These are phyloP conservation scores for Cryptotermes secundus DNA, from an alignment of 1,140 invertebrate species.

Conservation along the genomic window DNA sequence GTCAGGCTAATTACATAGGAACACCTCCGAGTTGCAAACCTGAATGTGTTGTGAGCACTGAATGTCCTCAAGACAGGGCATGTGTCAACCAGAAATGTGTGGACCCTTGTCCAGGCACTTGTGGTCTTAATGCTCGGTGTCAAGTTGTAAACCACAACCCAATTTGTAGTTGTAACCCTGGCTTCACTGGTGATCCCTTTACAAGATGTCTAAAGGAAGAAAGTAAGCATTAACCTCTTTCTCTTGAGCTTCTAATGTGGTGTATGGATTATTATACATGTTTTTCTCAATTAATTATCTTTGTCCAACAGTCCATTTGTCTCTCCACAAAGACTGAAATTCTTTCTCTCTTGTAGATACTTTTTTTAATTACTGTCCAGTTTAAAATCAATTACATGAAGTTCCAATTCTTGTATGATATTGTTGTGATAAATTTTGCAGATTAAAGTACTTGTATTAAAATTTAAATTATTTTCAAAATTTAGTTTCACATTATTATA, in stretches of 20 bases:
- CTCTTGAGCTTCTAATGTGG: not conserved
- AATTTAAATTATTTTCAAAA: no score
- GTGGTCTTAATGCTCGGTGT: conserved; percentile 49
- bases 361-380: no score
- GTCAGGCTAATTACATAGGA: conserved; percentile 45
- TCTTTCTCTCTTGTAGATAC: not conserved
- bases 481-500: no score
- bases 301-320: not conserved
- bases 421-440: no score
- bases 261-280: conserved; percentile 15
- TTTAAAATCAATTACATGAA: no score
- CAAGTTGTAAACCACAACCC: conserved; percentile 44
- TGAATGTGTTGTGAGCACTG: conserved; percentile 43
- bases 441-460: no score
- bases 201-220: conserved; percentile 40
- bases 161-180: conserved; percentile 43
- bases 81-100: conserved; percentile 45
- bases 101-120: conserved; percentile 47
- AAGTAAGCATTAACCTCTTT: conserved; percentile 34
- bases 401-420: no score
- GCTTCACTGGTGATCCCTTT: conserved; percentile 43
- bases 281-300: conserved; percentile 7
- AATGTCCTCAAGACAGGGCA: conserved; percentile 47
- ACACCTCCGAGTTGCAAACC: conserved; percentile 41
- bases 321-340: not conserved